Conservation (phyloP, 2,888 invertebrate genomes). For the Phania funesta region DNA sequence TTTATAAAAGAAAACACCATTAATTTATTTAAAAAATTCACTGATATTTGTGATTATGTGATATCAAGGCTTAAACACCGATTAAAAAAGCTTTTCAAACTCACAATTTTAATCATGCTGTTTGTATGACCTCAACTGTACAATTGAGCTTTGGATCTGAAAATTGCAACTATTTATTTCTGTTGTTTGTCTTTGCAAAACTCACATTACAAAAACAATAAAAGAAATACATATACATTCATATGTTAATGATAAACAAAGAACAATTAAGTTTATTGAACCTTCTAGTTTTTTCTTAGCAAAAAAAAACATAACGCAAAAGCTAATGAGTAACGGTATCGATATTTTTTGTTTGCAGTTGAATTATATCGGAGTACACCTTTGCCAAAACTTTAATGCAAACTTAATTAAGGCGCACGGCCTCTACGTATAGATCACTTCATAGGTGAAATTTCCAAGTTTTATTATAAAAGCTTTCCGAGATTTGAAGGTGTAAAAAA, state of each 20-base stretch:
- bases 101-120: background rate
- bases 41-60: no score
- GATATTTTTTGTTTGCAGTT: no score
- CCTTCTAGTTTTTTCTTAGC: background rate
- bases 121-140: background rate
- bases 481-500: no score
- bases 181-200: background rate
- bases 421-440: no score
- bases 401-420: no score
- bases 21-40: no score
- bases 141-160: background rate
- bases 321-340: no score
- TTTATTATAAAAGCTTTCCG: no score
- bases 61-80: background rate
- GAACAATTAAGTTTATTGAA: constrained; percentile 44
- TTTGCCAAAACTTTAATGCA: no score
- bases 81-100: background rate
- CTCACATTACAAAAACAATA: background rate
- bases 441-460: no score
- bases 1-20: no score
- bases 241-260: constrained; percentile 1
- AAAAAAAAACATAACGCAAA: background rate
- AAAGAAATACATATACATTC: constrained; percentile 7
- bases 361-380: no score
- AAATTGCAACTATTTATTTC: background rate